Evolutionary conservation across 1,140 invertebrate genomes (phyloP).

Genomic region (Neocloeon triangulifer): DNA sequence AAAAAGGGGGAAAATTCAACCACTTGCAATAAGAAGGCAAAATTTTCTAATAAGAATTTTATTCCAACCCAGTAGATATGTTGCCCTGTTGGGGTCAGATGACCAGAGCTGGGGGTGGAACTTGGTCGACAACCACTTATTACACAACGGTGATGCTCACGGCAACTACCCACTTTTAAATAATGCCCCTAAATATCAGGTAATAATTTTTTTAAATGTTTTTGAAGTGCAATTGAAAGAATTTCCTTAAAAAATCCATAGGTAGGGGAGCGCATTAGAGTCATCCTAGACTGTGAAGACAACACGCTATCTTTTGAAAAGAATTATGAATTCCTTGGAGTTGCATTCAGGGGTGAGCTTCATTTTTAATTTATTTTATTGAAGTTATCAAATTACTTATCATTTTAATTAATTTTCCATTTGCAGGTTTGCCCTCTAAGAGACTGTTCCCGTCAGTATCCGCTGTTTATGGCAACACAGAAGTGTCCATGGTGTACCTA

Average conservation of each 20-base stretch:
- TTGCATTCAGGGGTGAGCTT: slow-evolving; percentile 74
- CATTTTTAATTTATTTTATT: slow-evolving; percentile 3
- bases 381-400: not conserved
- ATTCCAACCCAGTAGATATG: no score
- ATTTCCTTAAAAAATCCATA: no score
- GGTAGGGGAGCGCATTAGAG: slow-evolving; percentile 89
- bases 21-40: no score
- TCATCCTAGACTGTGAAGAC: slow-evolving; percentile 93
- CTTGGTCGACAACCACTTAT: slow-evolving; percentile 88
- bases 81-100: slow-evolving; percentile 81
- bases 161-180: slow-evolving; percentile 89
- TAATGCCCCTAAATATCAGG: slow-evolving; percentile 96
- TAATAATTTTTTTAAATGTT: slow-evolving; percentile 15
- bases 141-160: slow-evolving; percentile 90
- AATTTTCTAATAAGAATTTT: no score
- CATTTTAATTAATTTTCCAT: slow-evolving; percentile 4
- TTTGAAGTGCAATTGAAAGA: slow-evolving; percentile 2
- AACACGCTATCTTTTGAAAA: slow-evolving; percentile 95
- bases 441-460: slow-evolving; percentile 89
- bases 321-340: slow-evolving; percentile 94
- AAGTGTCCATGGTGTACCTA: slow-evolving; percentile 99
- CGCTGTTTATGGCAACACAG: slow-evolving; percentile 96
- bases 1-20: no score
- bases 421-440: slow-evolving; percentile 73
- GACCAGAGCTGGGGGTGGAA: slow-evolving; percentile 99